Evolutionary conservation across 2,113 vertebrate species (phyloP).

Genomic region (Tympanuchus pallidicinctus): DNA sequence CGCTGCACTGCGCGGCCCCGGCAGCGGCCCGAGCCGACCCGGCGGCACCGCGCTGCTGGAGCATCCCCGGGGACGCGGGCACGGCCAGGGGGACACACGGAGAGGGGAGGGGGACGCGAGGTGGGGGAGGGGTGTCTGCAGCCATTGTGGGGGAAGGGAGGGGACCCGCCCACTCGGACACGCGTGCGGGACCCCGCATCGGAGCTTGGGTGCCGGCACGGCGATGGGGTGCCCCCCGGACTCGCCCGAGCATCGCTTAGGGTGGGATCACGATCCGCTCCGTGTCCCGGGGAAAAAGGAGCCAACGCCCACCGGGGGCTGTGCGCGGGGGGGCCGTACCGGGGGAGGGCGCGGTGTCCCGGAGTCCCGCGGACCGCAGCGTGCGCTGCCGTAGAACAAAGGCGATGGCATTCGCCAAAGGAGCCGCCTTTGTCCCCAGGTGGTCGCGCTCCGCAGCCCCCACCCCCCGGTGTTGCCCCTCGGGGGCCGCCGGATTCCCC

Average conservation of each 20-base stretch:
- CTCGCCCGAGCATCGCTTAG: not conserved
- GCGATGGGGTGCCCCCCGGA: not conserved
- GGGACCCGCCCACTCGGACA: not conserved
- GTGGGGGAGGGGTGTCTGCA: not conserved
- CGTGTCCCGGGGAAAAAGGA: too few relatives aligned
- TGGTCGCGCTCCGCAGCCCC: not conserved
- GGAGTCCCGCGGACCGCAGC: not conserved
- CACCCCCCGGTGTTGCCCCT: not conserved
- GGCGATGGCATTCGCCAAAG: not conserved
- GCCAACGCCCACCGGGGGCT: too few relatives aligned
- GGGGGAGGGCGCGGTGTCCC: too few relatives aligned
- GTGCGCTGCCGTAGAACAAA: conserved; percentile 50
- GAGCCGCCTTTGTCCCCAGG: conserved; percentile 7
- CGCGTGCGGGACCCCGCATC: too few relatives aligned
- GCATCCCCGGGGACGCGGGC: not conserved
- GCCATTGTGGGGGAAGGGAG: too few relatives aligned
- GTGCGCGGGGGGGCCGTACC: not conserved
- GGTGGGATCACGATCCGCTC: too few relatives aligned
- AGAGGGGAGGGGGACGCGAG: too few relatives aligned
- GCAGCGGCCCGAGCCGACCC: not conserved
- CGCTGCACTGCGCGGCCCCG: too few relatives aligned
- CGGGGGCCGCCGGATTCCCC: not conserved
- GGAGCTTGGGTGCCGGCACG: too few relatives aligned
- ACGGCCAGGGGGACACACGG: too few relatives aligned
- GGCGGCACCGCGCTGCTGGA: not conserved